Percentiles rank a stretch among this genome's conserved stretches.
These are phyloP conservation scores for Unio pictorum DNA, from an alignment of 2,888 invertebrate genomes.

Conservation along the genomic window DNA sequence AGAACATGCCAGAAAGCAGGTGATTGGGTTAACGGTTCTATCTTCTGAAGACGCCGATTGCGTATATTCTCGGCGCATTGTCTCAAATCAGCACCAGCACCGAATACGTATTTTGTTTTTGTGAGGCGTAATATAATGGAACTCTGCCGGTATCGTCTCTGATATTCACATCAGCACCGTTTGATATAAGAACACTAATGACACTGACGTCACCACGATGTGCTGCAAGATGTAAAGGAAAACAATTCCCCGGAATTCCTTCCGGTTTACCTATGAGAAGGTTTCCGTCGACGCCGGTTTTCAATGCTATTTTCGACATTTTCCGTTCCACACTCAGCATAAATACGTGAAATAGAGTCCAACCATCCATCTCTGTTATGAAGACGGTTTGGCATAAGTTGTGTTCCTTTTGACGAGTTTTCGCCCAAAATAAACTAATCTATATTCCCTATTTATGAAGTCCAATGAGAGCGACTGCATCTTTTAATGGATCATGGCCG, in stretches of 20 bases:
- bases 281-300: constrained; percentile 52
- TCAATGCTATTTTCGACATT: constrained; percentile 53
- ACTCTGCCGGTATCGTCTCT: constrained; percentile 41
- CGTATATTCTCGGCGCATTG: constrained; percentile 24
- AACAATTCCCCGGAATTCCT: constrained; percentile 54
- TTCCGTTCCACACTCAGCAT: constrained; percentile 54
- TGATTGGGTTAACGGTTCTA: constrained; percentile 23
- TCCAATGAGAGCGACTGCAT: constrained; percentile 51
- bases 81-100: constrained; percentile 55
- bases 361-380: constrained; percentile 51
- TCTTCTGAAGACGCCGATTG: constrained; percentile 15
- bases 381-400: constrained; percentile 45
- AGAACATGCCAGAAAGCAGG: constrained; percentile 18
- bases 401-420: constrained; percentile 14
- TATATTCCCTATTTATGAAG: constrained; percentile 48
- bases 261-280: constrained; percentile 56
- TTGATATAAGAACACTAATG: constrained; percentile 49
- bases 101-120: constrained; percentile 50
- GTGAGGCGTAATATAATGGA: constrained; percentile 54
- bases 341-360: constrained; percentile 64
- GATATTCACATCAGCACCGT: constrained; percentile 45
- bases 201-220: constrained; percentile 62
- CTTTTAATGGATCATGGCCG: constrained; percentile 18
- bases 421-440: constrained; percentile 46
- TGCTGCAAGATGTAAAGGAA: constrained; percentile 58